Base-by-base conservation (phyloP, 2,113 vertebrate species). In the Monopterus albus region DNA sequence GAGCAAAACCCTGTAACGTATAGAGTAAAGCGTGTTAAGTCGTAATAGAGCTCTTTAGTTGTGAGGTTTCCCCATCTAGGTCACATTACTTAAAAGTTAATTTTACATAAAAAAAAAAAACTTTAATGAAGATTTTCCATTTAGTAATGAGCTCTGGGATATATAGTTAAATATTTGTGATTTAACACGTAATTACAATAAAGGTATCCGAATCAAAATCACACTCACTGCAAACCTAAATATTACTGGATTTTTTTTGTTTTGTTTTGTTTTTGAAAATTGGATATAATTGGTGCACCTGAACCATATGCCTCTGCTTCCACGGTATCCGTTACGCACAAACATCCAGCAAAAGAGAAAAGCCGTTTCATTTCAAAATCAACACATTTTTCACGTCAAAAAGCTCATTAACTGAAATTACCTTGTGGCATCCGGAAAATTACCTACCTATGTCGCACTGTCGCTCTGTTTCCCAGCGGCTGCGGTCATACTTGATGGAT, bases 361-460 rank as follows among this genome's bases (percentile, higher is more conserved):
- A 55, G 1, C 3, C 14, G 7, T n/a, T 43, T 67, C 6, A 35
- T 67, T 52, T 25, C 12, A 46, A 36, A 65, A 28, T n/a, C n/a
- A 33, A 12, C 35, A 28, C 35, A 53, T 45, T 28, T 8, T 9
- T 7, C 35, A 11, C 0, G 1, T 17, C 1, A 38, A n/a, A 33
- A 49, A 11, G 0, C 10, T 10, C 29, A 45, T 14, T 1, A 33
- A 71, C 29, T 80, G n/a, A 42, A 45, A 71, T 15, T 0, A 46
- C 35, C 14, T 43, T 18, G 2, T 2, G 43, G 21, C 10, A 28
- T 43, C 20, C 9, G 2, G 7, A 3, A 2, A 20, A 7, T 8
- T 21, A 21, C 2, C 64, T 36, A 89, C 86, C 86, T 90, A 88
- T 78, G 75, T 82, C 25, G 78, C 75, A 6, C 71, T 47, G 31